Evolutionary conservation across 2,113 vertebrate species (phyloP).

Genomic region (Neodon shergylaensis): DNA sequence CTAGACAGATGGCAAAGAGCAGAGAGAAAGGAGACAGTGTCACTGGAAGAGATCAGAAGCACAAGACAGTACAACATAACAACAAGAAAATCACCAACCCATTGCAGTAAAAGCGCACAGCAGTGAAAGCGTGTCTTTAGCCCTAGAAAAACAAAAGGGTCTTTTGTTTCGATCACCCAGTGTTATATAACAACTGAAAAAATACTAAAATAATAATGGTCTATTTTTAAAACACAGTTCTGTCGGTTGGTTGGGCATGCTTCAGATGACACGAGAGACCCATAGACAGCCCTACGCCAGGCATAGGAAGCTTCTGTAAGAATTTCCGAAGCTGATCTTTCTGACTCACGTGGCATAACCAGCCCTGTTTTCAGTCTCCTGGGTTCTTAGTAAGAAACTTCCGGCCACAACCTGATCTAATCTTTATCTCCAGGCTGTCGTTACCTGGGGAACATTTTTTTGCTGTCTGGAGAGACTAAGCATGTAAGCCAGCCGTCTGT

Average conservation of each 20-base stretch:
- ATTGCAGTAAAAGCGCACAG: not conserved
- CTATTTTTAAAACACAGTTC: not conserved
- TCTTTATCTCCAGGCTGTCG: not conserved
- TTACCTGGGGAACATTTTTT: not conserved
- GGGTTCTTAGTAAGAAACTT: not conserved
- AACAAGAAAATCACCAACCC: not conserved
- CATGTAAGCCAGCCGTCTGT: not conserved
- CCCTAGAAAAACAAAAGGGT: not conserved
- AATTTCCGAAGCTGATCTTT: not conserved
- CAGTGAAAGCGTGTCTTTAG: not conserved
- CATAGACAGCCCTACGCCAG: not conserved
- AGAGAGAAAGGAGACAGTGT: not conserved
- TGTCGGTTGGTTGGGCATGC: not conserved
- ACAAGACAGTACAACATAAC: not conserved
- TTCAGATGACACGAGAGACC: not conserved
- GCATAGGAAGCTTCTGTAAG: not conserved
- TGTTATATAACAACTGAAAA: not conserved
- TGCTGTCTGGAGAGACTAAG: not conserved
- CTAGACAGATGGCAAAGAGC: not conserved
- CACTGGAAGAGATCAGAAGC: not conserved
- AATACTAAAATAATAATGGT: not conserved
- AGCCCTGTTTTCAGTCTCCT: not conserved
- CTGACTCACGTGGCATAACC: not conserved
- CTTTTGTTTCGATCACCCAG: not conserved
- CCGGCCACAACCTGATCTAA: not conserved